Conservation (phyloP, 1,140 invertebrate species). For the Maconellicoccus hirsutus region DNA sequence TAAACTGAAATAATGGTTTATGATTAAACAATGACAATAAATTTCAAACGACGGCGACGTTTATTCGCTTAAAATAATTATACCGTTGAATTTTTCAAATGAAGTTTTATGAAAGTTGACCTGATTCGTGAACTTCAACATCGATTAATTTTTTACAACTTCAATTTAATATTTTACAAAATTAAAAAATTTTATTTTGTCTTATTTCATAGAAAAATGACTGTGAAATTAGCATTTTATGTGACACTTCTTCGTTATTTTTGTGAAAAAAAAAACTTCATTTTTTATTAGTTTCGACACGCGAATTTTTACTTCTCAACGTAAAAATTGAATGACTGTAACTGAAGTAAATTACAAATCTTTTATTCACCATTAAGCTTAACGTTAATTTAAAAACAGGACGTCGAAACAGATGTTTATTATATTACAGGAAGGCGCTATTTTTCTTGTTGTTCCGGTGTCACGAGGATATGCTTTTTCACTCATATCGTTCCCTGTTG, state of each 20-base stretch:
- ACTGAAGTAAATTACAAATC: background rate
- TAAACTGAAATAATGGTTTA: no score
- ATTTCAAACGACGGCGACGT: no score
- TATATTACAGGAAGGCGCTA: background rate
- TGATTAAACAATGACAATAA: no score
- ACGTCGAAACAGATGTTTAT: conserved; percentile 8
- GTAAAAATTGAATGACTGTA: background rate
- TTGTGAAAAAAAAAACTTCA: background rate
- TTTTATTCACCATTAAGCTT: background rate
- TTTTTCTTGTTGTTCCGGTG: background rate
- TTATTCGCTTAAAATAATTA: no score
- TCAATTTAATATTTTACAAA: no score
- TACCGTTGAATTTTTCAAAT: no score
- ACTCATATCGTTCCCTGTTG: background rate
- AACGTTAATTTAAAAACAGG: conserved; percentile 1
- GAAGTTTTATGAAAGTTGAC: no score
- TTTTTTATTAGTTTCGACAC: background rate
- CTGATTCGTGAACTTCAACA: no score
- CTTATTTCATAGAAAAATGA: background rate
- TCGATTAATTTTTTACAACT: no score
- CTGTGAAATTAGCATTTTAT: background rate
- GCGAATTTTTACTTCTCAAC: background rate
- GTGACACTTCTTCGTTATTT: background rate
- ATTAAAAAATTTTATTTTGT: no score
- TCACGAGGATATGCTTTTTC: background rate